Conservation (phyloP, 2,113 vertebrate species). For the Procapra przewalskii region DNA sequence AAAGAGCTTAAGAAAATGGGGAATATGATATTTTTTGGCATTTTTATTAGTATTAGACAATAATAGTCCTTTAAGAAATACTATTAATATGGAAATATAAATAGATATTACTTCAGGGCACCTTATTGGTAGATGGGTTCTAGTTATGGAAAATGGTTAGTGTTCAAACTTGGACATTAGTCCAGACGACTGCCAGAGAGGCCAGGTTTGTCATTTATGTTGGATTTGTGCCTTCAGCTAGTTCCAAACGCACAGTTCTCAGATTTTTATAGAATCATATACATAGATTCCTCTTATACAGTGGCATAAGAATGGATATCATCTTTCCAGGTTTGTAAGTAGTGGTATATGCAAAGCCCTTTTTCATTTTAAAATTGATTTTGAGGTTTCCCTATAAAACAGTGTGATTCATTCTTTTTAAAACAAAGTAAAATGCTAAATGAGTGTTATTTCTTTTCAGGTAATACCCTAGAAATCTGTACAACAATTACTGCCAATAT, state of each 20-base stretch:
- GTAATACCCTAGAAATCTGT: neutral
- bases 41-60: neutral
- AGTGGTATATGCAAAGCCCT: neutral
- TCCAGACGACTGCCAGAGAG: neutral
- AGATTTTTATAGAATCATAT: neutral
- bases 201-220: neutral
- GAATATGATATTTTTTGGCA: constrained; percentile 32
- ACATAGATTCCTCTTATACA: neutral
- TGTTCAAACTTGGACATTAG: neutral
- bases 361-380: constrained; percentile 17
- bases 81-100: neutral
- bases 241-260: neutral
- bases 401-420: neutral
- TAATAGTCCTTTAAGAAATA: neutral
- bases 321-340: neutral
- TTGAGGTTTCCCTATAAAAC: neutral
- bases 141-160: neutral
- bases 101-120: neutral
- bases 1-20: neutral
- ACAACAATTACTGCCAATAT: neutral
- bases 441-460: neutral
- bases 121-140: neutral
- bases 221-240: constrained; percentile 13
- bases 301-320: neutral
- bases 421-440: neutral